phyloP scores from a whole-genome alignment of 2,888 invertebrate species.

The Tiliacea aurago region DNA sequence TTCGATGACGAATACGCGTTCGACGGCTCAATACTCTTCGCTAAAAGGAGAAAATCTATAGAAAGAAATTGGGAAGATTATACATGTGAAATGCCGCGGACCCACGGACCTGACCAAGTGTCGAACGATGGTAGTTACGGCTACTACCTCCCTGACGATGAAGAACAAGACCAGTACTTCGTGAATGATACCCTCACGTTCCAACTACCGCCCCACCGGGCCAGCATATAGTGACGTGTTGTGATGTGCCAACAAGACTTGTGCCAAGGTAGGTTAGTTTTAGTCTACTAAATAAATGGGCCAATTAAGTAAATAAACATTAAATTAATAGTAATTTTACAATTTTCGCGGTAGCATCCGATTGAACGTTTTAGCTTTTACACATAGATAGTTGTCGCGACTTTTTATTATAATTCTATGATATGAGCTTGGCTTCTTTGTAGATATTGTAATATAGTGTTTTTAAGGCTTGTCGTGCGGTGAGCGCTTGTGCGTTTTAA shows the following conservation, averaged over 20 bases:
- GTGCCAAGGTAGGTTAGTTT: slow-evolving; percentile 70
- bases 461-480: slow-evolving; percentile 69
- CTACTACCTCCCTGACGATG: slow-evolving; percentile 86
- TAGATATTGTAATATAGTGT: slow-evolving; percentile 81
- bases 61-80: slow-evolving; percentile 83
- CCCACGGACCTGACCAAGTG: slow-evolving; percentile 77
- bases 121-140: slow-evolving; percentile 88
- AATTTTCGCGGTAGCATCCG: slow-evolving; percentile 81
- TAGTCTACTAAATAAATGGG: slow-evolving; percentile 80
- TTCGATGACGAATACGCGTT: slow-evolving; percentile 89
- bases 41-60: slow-evolving; percentile 87
- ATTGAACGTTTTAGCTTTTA: slow-evolving; percentile 84
- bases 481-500: slow-evolving; percentile 59
- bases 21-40: slow-evolving; percentile 87
- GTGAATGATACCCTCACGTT: slow-evolving; percentile 88
- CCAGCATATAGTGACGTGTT: slow-evolving; percentile 84
- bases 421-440: slow-evolving; percentile 83
- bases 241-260: slow-evolving; percentile 63
- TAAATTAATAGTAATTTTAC: slow-evolving; percentile 75
- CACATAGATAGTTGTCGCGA: slow-evolving; percentile 77
- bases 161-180: slow-evolving; percentile 83
- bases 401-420: slow-evolving; percentile 75
- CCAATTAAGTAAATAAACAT: slow-evolving; percentile 80
- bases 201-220: slow-evolving; percentile 85
- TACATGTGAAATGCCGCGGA: slow-evolving; percentile 78